Evolutionary conservation across 2,888 invertebrate species (phyloP).

Genomic region (Leptarthrus brevirostris): DNA sequence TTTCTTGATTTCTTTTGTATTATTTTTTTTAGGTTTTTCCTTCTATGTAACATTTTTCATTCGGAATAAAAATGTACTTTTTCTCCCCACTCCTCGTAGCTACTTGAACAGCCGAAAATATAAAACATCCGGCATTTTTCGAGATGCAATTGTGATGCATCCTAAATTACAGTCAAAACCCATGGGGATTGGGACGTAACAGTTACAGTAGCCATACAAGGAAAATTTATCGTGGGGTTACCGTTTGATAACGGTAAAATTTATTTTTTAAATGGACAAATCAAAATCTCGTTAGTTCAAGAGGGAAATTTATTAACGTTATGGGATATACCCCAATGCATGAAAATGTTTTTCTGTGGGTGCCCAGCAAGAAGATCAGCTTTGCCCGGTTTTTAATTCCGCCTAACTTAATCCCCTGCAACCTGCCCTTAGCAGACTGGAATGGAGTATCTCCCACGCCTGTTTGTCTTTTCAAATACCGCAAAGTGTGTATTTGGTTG

Average conservation of each 20-base stretch:
- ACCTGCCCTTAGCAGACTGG: neutral
- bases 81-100: constrained; percentile 3
- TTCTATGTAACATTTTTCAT: constrained; percentile 32
- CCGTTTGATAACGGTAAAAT: constrained; percentile 45
- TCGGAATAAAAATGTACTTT: constrained; percentile 21
- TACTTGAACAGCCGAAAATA: neutral
- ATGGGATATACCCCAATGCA: neutral
- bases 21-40: constrained; percentile 9
- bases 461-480: constrained; percentile 40
- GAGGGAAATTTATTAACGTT: constrained; percentile 35
- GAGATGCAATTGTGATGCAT: constrained; percentile 38
- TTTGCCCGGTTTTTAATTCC: constrained; percentile 34
- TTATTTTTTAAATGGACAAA: constrained; percentile 48
- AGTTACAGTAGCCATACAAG: neutral
- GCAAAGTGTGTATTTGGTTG: constrained; percentile 29
- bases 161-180: constrained; percentile 23
- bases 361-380: neutral
- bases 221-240: constrained; percentile 26
- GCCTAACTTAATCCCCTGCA: constrained; percentile 13
- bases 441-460: neutral
- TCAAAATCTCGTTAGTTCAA: constrained; percentile 44
- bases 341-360: neutral
- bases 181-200: constrained; percentile 13
- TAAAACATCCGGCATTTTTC: constrained; percentile 10
- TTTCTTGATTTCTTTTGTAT: neutral